These are phyloP conservation scores for Penelope pileata DNA, from an alignment of 2,113 vertebrate genomes.

Conservation along the genomic window DNA sequence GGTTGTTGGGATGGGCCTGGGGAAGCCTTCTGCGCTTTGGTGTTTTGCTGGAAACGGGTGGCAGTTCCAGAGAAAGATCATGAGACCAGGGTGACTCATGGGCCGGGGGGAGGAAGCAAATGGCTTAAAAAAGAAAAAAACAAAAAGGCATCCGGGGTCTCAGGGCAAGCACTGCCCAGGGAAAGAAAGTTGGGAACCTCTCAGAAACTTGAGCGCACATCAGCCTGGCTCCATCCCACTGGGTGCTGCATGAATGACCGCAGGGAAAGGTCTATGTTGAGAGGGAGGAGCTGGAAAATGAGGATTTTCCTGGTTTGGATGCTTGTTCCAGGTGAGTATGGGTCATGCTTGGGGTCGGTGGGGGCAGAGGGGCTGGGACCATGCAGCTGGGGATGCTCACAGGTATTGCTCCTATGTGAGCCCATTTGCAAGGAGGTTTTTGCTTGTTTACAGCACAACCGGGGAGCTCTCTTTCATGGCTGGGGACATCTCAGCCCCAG, in stretches of 20 bases:
- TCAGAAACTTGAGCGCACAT: accelerated
- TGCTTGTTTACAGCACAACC: accelerated
- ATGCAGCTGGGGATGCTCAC: neutral
- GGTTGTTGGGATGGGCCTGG: neutral
- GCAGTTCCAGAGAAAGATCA: neutral
- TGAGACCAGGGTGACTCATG: neutral
- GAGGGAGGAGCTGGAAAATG: neutral
- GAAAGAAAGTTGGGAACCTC: neutral
- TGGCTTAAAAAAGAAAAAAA: neutral
- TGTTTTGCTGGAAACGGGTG: accelerated
- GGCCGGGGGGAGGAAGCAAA: neutral
- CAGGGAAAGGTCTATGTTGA: accelerated
- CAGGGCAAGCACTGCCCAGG: neutral
- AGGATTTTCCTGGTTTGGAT: constrained; percentile 18
- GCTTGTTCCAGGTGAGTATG: neutral
- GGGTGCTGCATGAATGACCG: neutral
- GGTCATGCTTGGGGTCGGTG: neutral
- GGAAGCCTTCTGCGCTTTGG: neutral
- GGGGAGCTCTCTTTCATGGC: neutral
- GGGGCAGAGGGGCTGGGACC: neutral
- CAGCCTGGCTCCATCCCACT: neutral
- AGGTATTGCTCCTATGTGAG: neutral
- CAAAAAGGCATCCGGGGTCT: neutral
- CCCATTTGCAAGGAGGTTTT: neutral
- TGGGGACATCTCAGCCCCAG: neutral